Percentiles rank a stretch among this genome's conserved stretches.
Evolutionary conservation across 2,113 vertebrate genomes (phyloP).

Genomic region (Epinephelus lanceolatus): DNA sequence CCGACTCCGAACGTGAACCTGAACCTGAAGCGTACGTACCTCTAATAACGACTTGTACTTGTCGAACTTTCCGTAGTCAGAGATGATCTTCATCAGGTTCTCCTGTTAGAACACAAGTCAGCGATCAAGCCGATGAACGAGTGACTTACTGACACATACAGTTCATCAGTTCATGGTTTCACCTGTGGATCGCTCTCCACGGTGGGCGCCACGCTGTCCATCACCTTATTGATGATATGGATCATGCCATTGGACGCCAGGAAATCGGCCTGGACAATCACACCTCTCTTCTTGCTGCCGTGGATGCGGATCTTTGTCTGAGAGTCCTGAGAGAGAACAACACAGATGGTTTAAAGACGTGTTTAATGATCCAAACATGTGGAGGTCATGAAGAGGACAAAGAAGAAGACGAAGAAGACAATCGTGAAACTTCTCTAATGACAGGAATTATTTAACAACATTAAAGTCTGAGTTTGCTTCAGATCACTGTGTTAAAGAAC

Average conservation of each 20-base stretch:
- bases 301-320: constrained; percentile 87
- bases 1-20: too few relatives aligned
- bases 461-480: too few relatives aligned
- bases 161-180: not conserved
- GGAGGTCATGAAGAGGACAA: too few relatives aligned
- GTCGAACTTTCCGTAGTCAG: constrained; percentile 86
- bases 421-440: too few relatives aligned
- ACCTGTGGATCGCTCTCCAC: constrained; percentile 88
- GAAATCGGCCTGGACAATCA: constrained; percentile 86
- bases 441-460: too few relatives aligned
- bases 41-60: constrained; percentile 88
- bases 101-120: constrained; percentile 80
- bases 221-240: constrained; percentile 90
- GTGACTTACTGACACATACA: not conserved
- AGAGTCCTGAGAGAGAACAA: constrained; percentile 8
- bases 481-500: too few relatives aligned
- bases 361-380: not conserved
- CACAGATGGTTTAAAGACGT: not conserved
- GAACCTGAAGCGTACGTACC: constrained; percentile 56
- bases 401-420: too few relatives aligned
- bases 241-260: constrained; percentile 93
- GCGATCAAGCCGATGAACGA: not conserved
- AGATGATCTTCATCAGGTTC: constrained; percentile 89
- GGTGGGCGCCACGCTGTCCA: constrained; percentile 86
- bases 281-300: constrained; percentile 86